Evolutionary conservation across 2,888 invertebrate genomes (phyloP).

Genomic region (Opisthograptis luteolata): DNA sequence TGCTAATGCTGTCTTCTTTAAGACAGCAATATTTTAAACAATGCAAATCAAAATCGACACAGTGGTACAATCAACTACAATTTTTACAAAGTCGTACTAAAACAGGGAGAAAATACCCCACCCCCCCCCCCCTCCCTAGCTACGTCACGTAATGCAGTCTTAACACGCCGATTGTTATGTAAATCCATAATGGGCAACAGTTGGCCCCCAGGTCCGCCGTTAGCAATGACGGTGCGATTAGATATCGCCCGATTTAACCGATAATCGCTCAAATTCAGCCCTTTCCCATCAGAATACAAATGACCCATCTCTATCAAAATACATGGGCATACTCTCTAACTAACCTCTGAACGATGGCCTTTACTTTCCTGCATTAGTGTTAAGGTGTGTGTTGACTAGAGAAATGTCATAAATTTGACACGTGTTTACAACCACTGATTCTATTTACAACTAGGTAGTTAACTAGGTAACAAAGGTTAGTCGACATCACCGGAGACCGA

Average conservation of each 20-base stretch:
- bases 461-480: too few relatives aligned
- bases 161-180: conserved; percentile 35
- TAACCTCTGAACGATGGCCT: not conserved
- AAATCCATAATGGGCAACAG: conserved; percentile 39
- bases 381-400: too few relatives aligned
- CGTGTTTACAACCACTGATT: too few relatives aligned
- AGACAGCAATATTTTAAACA: too few relatives aligned
- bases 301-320: conserved; percentile 1
- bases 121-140: not conserved
- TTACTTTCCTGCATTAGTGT: too few relatives aligned
- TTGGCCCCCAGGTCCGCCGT: conserved; percentile 24
- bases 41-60: too few relatives aligned
- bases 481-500: too few relatives aligned
- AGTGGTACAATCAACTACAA: too few relatives aligned
- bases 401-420: too few relatives aligned
- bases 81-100: too few relatives aligned
- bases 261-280: conserved; percentile 21
- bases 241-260: conserved; percentile 20
- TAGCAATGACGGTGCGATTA: conserved; percentile 15
- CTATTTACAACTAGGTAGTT: too few relatives aligned
- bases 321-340: not conserved
- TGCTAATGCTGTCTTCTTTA: too few relatives aligned
- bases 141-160: conserved; percentile 13
- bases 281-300: conserved; percentile 6
- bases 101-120: not conserved